These are phyloP conservation scores for Austrolebias charrua DNA, from an alignment of 2,797 vertebrate genomes.

Conservation along the genomic window DNA sequence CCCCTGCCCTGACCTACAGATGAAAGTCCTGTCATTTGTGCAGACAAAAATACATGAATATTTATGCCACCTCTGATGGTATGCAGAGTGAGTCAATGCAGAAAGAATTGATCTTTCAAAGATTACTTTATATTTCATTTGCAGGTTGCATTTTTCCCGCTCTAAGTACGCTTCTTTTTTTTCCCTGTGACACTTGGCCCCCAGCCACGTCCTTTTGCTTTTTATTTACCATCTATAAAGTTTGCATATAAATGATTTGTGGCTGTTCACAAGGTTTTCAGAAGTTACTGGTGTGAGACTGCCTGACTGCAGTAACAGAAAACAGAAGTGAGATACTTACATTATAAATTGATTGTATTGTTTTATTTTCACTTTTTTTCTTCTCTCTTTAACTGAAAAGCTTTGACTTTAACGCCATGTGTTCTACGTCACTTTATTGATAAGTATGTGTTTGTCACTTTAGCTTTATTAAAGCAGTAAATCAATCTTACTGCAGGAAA, in stretches of 20 bases:
- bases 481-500: constrained; percentile 4
- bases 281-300: constrained; percentile 22
- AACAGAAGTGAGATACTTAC: neutral
- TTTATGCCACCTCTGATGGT: constrained; percentile 55
- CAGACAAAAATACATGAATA: constrained; percentile 51
- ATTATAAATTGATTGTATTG: neutral
- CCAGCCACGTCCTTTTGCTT: constrained; percentile 20
- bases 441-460: constrained; percentile 5
- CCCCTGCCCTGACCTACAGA: constrained; percentile 33
- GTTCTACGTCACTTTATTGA: constrained; percentile 6
- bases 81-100: constrained; percentile 20
- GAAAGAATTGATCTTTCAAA: constrained; percentile 55
- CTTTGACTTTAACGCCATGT: neutral
- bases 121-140: constrained; percentile 60
- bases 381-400: neutral
- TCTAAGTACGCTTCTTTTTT: constrained; percentile 31
- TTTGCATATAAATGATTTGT: constrained; percentile 56
- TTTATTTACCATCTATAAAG: constrained; percentile 36
- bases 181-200: constrained; percentile 12
- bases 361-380: neutral
- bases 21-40: constrained; percentile 40
- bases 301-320: constrained; percentile 17
- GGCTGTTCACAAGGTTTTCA: constrained; percentile 37
- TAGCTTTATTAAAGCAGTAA: neutral
- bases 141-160: constrained; percentile 20